A percentile compares a stretch with the other conserved stretches of the same genome.
phyloP scores from a whole-genome alignment of 2,113 vertebrate species.

The Pagrus major region DNA sequence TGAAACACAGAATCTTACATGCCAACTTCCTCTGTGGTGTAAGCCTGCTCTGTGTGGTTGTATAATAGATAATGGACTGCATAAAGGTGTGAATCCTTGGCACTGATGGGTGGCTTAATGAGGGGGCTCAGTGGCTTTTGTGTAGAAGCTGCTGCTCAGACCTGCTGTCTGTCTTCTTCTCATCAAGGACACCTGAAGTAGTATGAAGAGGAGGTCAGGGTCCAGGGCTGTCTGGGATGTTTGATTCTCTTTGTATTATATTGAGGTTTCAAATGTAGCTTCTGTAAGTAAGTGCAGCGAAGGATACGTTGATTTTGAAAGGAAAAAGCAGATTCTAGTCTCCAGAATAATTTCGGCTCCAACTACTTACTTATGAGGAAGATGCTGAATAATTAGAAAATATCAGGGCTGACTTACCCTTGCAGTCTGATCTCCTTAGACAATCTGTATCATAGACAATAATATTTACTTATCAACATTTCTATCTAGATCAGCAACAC shows the following conservation, averaged over 20 bases:
- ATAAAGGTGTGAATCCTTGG: slow-evolving; percentile 42
- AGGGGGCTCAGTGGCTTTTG: slow-evolving; percentile 16
- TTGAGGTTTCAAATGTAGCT: slow-evolving; percentile 4
- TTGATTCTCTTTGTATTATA: slow-evolving; percentile 18
- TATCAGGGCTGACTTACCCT: neutral
- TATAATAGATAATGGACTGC: slow-evolving; percentile 46
- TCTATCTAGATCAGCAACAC: slow-evolving; percentile 28
- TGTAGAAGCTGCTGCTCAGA: slow-evolving; percentile 44
- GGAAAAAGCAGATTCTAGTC: no score
- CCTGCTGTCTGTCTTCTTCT: slow-evolving; percentile 39
- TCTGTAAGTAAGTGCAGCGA: slow-evolving; percentile 25
- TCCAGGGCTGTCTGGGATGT: slow-evolving; percentile 2
- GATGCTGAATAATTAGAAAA: slow-evolving; percentile 30
- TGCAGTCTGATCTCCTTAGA: slow-evolving; percentile 15
- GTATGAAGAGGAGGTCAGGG: slow-evolving; percentile 15
- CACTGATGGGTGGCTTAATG: slow-evolving; percentile 39
- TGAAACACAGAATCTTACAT: slow-evolving; percentile 34
- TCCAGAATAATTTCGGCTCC: neutral
- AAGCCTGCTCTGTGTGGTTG: slow-evolving; percentile 35
- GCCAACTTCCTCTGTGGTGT: slow-evolving; percentile 19
- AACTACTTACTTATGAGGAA: slow-evolving; percentile 8
- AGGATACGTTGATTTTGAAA: slow-evolving; percentile 29
- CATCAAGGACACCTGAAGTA: slow-evolving; percentile 33
- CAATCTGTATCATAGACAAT: neutral
- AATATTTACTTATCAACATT: slow-evolving; percentile 13